A percentile compares a stretch with the other conserved stretches of the same genome.
Conservation (phyloP, 92 coral and sea anemone species). For the Umimayanthus kanabou region DNA sequence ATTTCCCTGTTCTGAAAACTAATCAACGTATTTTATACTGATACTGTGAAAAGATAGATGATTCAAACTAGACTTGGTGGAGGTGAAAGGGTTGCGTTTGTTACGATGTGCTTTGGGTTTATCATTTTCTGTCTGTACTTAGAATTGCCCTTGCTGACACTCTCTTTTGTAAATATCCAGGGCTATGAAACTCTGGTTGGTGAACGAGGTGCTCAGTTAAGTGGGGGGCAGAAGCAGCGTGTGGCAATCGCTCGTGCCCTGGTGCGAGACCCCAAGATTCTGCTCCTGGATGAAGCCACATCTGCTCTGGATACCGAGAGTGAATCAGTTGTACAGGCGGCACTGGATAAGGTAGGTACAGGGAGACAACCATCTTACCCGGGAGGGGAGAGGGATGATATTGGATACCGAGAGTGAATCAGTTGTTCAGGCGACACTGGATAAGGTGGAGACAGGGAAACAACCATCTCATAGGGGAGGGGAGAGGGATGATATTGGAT, state of each 20-base stretch:
- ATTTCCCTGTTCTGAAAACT: too few relatives aligned
- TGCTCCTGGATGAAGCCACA: slow-evolving; percentile 59
- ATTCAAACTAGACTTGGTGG: too few relatives aligned
- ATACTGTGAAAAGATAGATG: too few relatives aligned
- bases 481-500: neutral
- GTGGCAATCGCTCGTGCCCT: slow-evolving; percentile 60
- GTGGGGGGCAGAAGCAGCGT: slow-evolving; percentile 64
- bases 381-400: too few relatives aligned
- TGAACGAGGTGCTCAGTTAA: slow-evolving; percentile 61
- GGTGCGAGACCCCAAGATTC: slow-evolving; percentile 55
- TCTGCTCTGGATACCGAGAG: slow-evolving; percentile 61
- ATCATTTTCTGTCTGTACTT: neutral
- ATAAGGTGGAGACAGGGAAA: slow-evolving; percentile 13
- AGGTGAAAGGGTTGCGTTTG: neutral
- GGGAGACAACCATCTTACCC: neutral
- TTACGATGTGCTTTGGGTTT: neutral
- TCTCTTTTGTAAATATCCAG: slow-evolving; percentile 3
- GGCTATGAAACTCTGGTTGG: slow-evolving; percentile 61
- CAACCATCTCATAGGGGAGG: neutral
- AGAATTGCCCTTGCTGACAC: neutral
- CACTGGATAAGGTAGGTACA: slow-evolving; percentile 46
- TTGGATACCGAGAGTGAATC: slow-evolving; percentile 58
- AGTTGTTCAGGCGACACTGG: slow-evolving; percentile 50
- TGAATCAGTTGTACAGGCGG: slow-evolving; percentile 57
- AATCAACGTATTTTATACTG: too few relatives aligned